Base-by-base conservation (phyloP, 2,888 invertebrate genomes). In the Lysandra coridon region DNA sequence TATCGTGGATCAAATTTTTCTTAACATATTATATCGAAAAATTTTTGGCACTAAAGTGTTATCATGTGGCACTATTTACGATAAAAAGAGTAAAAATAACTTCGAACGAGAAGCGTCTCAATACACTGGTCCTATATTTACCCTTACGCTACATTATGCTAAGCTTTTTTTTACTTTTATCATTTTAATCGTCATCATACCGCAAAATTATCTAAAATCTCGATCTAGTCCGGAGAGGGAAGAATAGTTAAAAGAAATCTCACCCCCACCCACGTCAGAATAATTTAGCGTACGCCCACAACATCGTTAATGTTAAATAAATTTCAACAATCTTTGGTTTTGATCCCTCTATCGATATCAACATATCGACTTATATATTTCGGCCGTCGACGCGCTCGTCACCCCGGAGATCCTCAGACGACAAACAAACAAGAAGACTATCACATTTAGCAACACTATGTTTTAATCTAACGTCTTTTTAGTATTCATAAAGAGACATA, bases 311-410 rank as follows among this genome's bases (percentile, higher is more conserved):
- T 91, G 94, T 93, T 89, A 93, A 94, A 93, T 92, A 94, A 93
- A 93, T 90, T 91, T 96, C 95, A 96, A 96, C 96, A 96, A 96
- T 96, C 97, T 96, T 97, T 97, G 97, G 97, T 96, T 96, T 96
- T 97, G 97, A 96, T 97, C 97, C 96, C 97, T 96, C 96, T 96
- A 96, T 96, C 96, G 96, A 96, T 96, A 96, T 90, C 89, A 89
- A 88, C 90, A 88, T 89, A 85, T 88, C 90, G 90, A 91, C 91
- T 88, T 85, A 88, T 86, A 82, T 79, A 87, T 89, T 89, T 88
- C 85, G 88, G 91, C 92, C 91, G 91, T 91, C 91, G 89, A 74
- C 79, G 88, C 88, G 90, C 88, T 86, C 84, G 89, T 87, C 87
- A 85, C 87, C 88, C 89, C 87, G 89, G 91, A 93, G 91, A 92